Evolutionary conservation across 1,140 invertebrate species (phyloP), one percentile per base, ranked within the genome.

Genomic region (Lasaia peninsularis): DNA sequence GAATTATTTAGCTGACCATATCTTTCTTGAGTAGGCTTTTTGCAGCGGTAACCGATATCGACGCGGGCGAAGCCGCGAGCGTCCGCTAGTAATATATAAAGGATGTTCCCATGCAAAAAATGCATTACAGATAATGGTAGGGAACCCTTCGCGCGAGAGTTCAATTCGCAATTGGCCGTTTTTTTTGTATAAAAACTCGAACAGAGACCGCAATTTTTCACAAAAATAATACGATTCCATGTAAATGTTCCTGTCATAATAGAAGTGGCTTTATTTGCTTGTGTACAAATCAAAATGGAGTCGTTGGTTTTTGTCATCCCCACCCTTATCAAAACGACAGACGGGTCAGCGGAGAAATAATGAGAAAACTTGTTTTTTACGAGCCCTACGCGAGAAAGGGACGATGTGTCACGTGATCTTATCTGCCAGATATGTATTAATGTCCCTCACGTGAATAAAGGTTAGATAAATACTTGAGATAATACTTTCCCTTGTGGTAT

Each of bases 281-380:
- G 69, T 61, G 74, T 72, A 76, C 72, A 67, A 85, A 86, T 88
- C 83, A 85, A 88, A 88, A 80, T 60, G 73, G 79, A 86, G 85
- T 88, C 83, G 84, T 78, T 80, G 78, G 80, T 71, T 81, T 80
- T 75, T 75, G 79, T 67, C 70, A 66, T 73, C 78, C 73, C 65
- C 71, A 84, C 83, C 81, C 82, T 84, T 83, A 81, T 88, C 85
- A 88, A 79, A 80, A 70, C 60, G 69, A 71, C 67, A 68, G 74
- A 78, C 74, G 77, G 80, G 77, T 82, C 78, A 84, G 73, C 67
- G 73, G 65, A 72, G 73, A 77, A 83, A 79, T 88, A 78, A 88
- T 86, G 80, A 82, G 80, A 70, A 83, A 88, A 88, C 74, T 88
- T 87, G 74, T 83, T 81, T 79, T 55, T 72, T 75, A 78, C 72